phyloP scores from a whole-genome alignment of 2,888 invertebrate genomes.

The Harpalus rufipes region DNA sequence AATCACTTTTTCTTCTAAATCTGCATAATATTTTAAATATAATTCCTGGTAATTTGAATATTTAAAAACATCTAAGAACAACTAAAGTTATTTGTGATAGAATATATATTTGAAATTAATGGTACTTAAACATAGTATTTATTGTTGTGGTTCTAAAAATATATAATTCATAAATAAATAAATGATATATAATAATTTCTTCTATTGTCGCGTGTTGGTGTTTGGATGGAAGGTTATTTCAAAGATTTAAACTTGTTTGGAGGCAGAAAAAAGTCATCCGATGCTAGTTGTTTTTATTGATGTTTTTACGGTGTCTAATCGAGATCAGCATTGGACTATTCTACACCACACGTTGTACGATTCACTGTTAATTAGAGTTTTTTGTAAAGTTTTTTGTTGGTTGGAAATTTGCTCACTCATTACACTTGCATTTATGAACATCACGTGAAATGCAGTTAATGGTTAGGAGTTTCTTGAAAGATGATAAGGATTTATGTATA shows the following conservation, averaged over 20 bases:
- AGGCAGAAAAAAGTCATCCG: constrained; percentile 18
- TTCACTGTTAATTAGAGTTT: constrained; percentile 40
- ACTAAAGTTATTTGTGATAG: background rate
- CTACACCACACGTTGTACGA: constrained; percentile 20
- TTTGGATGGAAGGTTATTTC: constrained; percentile 24
- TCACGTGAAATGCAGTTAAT: constrained; percentile 20
- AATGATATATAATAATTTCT: background rate
- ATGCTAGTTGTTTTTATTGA: background rate
- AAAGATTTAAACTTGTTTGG: constrained; percentile 38
- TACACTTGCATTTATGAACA: constrained; percentile 21
- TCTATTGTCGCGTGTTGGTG: background rate
- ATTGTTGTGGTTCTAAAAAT: background rate
- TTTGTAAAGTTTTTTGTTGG: constrained; percentile 19
- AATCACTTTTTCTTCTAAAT: constrained; percentile 38
- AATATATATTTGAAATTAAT: too few species aligned
- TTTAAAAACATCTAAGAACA: constrained; percentile 12
- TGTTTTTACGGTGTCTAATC: background rate
- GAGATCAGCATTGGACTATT: constrained; percentile 1
- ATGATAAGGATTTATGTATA: background rate
- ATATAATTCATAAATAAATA: background rate
- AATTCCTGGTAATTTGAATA: constrained; percentile 34
- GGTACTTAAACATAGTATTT: background rate
- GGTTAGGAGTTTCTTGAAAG: background rate
- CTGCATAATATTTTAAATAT: constrained; percentile 26
- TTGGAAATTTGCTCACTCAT: constrained; percentile 14